Evolutionary conservation across 2,888 invertebrate species (phyloP), one percentile per base, ranked within the genome.

Genomic region (Trissolcus japonicus): DNA sequence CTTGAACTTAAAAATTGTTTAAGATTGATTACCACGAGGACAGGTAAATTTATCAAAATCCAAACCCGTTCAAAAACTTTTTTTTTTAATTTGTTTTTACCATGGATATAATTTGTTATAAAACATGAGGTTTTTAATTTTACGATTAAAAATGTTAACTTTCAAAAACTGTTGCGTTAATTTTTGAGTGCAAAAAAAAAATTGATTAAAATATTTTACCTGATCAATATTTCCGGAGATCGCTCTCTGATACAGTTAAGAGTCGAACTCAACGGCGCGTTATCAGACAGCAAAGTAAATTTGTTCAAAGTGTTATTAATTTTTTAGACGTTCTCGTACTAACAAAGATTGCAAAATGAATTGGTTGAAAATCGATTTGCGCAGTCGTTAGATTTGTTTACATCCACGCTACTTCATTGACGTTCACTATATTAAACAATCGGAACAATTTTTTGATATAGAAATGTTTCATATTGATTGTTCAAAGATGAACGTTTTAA

Each of bases 201-300:
- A 60, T 50, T 48, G 60, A 73, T 63, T 55, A 60, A 73, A 73
- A 66, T 66, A 60, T 65, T 55, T 35, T 29, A 50, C 25, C 65
- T 56, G 60, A 66, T 73, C 73, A 61, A 73, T 73, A 73, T 60
- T 73, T 73, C 65, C 57, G 55, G 65, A 72, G 60, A 65, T 66
- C 55, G 54, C 66, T 60, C 53, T 54, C 14, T 16, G 46, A 46
- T 14, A 46, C 11, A 46, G 46, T 46, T 46, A 16, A 46, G 16
- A 16, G 46, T 46, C 1, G n/a, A 46, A 63, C 63, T 14, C 59
- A 40, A 17, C 19, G 57, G 57, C 25, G 19, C 72, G 59, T 59
- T 72, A 65, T 65, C 17, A 29, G 54, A 65, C 48, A 60, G 57
- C 46, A 55, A 51, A 73, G 73, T 61, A 73, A 73, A 73, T 66